Base-by-base conservation (phyloP, 2,113 vertebrate genomes). In the Micronycteris hirsuta region DNA sequence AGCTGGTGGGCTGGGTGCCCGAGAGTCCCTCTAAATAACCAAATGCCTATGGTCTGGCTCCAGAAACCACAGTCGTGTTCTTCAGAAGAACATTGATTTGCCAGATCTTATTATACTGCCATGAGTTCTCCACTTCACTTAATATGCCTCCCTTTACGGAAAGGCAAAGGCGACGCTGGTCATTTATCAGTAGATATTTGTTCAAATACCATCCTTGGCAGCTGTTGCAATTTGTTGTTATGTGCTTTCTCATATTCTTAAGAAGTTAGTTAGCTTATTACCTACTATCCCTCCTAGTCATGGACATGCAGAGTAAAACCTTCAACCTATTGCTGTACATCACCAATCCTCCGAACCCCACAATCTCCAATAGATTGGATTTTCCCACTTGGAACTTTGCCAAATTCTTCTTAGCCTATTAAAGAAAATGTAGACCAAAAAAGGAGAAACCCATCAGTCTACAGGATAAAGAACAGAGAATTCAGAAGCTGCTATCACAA, bases 121-220 rank as follows among this genome's bases (percentile, higher is more conserved):
- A 84, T 36, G 56, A 91, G 61, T 84, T 77, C 86, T 43, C 58
- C 77, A 88, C 71, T 92, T 95, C 70, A 56, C 36, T 95, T 89
- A 93, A 89, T 45, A 86, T 94, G 95, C 71, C 85, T 89, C 89
- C 68, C 82, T 96, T 94, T 96, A 86, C 80, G 49, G 95, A 91
- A 94, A 95, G 9, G 43, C 89, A 91, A 83, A 91, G 86, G 63
- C 47, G 36, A 93, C 93, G 86, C 88, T 82, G 58, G 5, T 76
- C 73, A 81, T 91, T 92, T 80, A 78, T 96, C 80, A 93, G 61
- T 56, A 90, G 68, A 52, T 83, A 90, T 31, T 76, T 85, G 68
- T 77, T 96, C 54, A 94, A 95, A 80, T 94, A 47, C 61, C 71
- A 86, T 74, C n/a, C 2, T 24, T 80, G 56, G 45, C 41, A 86